These are phyloP conservation scores for Anarsia innoxiella DNA, from an alignment of 2,888 invertebrate genomes.

Conservation along the genomic window DNA sequence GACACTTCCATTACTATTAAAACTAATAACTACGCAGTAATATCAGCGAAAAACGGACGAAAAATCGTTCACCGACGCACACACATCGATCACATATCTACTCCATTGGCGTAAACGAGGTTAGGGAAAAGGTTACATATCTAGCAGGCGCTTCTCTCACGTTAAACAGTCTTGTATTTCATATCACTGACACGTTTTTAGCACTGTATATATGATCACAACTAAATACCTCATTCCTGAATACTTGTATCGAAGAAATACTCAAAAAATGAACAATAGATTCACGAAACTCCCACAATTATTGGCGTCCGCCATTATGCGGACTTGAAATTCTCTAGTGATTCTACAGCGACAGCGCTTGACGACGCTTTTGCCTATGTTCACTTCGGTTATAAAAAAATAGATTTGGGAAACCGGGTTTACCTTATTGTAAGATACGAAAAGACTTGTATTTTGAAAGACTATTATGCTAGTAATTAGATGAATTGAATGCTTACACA, in stretches of 20 bases:
- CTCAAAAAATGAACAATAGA: slow-evolving; percentile 69
- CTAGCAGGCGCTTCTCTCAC: slow-evolving; percentile 75
- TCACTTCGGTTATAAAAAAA: slow-evolving; percentile 65
- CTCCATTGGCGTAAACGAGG: slow-evolving; percentile 85
- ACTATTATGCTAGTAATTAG: background rate
- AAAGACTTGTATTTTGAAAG: no score
- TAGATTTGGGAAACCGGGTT: slow-evolving; percentile 21
- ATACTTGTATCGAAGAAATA: slow-evolving; percentile 44
- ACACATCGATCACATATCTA: slow-evolving; percentile 84
- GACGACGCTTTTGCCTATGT: slow-evolving; percentile 71
- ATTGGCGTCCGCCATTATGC: slow-evolving; percentile 75
- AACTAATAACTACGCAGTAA: slow-evolving; percentile 58
- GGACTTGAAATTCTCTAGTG: no score
- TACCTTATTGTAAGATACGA: no score
- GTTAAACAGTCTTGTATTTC: slow-evolving; percentile 66
- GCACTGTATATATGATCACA: slow-evolving; percentile 55
- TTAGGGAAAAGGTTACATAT: slow-evolving; percentile 84
- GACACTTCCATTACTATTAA: slow-evolving; percentile 73
- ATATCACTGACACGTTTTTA: slow-evolving; percentile 63
- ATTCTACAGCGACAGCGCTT: slow-evolving; percentile 56
- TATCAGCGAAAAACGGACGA: slow-evolving; percentile 70
- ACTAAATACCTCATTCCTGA: slow-evolving; percentile 56
- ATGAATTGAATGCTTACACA: background rate
- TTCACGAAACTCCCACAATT: slow-evolving; percentile 74
- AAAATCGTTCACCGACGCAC: slow-evolving; percentile 80